phyloP scores from a whole-genome alignment of 1,140 invertebrate genomes.

The Protaetia brevitarsis region DNA sequence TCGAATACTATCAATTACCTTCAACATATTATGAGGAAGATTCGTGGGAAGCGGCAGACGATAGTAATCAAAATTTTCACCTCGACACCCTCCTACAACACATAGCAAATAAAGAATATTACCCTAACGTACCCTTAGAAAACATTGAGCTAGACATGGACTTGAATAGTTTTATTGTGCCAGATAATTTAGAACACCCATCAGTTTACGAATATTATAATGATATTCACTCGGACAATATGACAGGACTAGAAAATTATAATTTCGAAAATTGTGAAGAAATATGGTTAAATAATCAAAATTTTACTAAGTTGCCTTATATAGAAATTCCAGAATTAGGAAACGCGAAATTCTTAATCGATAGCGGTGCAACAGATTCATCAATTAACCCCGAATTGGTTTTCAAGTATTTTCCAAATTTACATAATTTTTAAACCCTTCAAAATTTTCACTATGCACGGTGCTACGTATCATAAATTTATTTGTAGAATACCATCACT shows the following conservation, averaged over 20 bases:
- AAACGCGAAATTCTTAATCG: conserved; percentile 12
- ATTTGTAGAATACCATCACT: background rate
- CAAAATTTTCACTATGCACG: background rate
- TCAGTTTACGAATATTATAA: conserved; percentile 9
- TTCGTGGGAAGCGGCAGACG: too few relatives aligned
- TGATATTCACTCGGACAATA: background rate
- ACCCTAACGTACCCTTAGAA: background rate
- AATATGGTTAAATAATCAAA: background rate
- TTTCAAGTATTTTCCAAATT: conserved; percentile 12
- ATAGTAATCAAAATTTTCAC: background rate
- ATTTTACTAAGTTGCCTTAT: background rate
- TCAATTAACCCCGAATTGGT: conserved; percentile 11
- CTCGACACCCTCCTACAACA: background rate
- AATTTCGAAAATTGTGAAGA: background rate
- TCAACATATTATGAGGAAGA: background rate
- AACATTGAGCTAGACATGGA: background rate
- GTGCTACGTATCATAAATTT: background rate
- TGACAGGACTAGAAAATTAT: background rate
- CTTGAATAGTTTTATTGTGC: too few relatives aligned
- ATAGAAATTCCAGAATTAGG: background rate
- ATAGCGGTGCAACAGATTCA: conserved; percentile 6
- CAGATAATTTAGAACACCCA: background rate
- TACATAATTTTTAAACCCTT: conserved; percentile 1
- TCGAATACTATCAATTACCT: background rate
- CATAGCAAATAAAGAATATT: background rate